Base-by-base conservation (phyloP, 2,888 invertebrate genomes). In the Eurytoma californica region DNA sequence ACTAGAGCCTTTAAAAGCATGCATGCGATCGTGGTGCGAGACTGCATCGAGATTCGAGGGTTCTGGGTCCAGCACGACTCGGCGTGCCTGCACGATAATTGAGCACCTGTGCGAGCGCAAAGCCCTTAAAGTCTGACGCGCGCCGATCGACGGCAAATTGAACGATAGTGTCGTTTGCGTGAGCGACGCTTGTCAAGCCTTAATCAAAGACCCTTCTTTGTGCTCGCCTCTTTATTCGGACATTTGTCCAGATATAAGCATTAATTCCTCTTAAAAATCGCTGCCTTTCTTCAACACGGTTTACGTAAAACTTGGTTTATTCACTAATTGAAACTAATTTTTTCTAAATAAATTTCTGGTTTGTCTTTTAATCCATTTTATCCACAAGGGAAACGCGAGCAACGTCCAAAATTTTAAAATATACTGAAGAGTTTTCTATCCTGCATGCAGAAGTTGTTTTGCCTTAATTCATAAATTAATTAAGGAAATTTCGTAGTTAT, bases 141-240 rank as follows among this genome's bases (percentile, higher is more conserved):
- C 58, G 24, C 7, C 60, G 58, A 69, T 51, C 57, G 72, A 80
- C 79, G 77, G 70, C 77, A 75, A 78, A 77, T 77, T 77, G 80
- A 77, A 78, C 63, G 78, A 80, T 80, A 78, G 72, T 75, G 78
- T 80, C 75, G 78, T n/a, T 39, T 30, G 65, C 69, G 28, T 73
- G 80, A 80, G 74, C 53, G 77, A 80, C 74, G 74, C 61, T 77
- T 70, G 80, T 77, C 74, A 55, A 60, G 51, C 13, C 20, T 57
- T 4, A 39, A 39, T 0, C 39, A 7, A 4, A 39, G 39, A 39
- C 39, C 20, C 61, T 69, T 72, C 68, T 66, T 68, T 58, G 69
- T 61, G n/a, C 24, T 30, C 58, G 16, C 30, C 14, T 47, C 73
- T 78, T 68, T 78, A 78, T 79, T 65, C 58, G 58, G 65, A 65